Evolutionary conservation across 2,113 vertebrate genomes (phyloP).

Genomic region (Theristicus caerulescens): DNA sequence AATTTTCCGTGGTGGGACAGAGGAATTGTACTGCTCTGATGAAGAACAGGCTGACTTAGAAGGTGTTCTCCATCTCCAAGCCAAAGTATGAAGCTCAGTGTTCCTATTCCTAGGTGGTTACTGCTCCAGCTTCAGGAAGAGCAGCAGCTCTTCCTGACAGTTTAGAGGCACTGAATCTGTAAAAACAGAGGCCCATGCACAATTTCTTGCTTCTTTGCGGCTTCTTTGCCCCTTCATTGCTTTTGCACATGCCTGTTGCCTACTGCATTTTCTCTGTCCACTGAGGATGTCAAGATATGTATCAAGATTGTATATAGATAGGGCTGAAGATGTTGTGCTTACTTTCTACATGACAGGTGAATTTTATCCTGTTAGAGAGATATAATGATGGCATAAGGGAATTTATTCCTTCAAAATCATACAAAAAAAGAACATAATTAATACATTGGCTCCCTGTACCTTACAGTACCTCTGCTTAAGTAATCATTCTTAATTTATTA

Average conservation of each 20-base stretch:
- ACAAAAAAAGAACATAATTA: background rate
- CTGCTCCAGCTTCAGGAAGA: background rate
- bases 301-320: background rate
- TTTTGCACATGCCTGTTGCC: background rate
- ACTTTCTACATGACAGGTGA: background rate
- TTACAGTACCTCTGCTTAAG: background rate
- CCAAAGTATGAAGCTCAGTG: background rate
- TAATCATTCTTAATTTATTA: background rate
- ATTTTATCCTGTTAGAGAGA: background rate
- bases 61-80: background rate
- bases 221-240: background rate
- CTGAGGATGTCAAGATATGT: background rate
- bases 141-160: background rate
- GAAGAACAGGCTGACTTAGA: background rate
- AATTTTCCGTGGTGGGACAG: background rate
- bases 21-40: background rate
- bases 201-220: background rate
- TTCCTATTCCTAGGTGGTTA: background rate
- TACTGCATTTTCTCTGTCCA: background rate
- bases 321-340: background rate
- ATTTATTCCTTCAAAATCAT: background rate
- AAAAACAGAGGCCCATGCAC: background rate
- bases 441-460: background rate
- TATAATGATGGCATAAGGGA: background rate
- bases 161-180: background rate